Conservation (phyloP, 2,888 invertebrate species). For the Pocota personata region DNA sequence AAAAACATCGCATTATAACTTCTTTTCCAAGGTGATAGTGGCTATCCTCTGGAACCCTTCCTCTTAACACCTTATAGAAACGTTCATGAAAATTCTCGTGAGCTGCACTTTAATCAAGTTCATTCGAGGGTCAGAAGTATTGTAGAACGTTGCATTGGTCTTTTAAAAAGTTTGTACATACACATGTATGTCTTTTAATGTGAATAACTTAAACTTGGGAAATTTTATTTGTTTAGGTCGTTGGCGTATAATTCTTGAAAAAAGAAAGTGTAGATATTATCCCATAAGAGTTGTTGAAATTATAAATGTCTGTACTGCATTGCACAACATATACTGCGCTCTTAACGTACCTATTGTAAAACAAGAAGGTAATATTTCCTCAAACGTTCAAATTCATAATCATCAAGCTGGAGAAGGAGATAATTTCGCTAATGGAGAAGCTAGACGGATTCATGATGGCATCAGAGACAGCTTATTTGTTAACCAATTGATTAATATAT, state of each 20-base stretch:
- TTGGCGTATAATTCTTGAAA: constrained; percentile 9
- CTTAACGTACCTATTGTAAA: neutral
- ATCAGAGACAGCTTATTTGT: too few relatives aligned
- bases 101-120: neutral
- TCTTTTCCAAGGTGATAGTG: too few relatives aligned
- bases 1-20: too few relatives aligned
- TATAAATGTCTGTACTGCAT: too few relatives aligned
- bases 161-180: too few relatives aligned
- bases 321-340: too few relatives aligned
- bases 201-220: neutral
- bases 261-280: constrained; percentile 2
- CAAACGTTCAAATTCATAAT: neutral
- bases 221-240: neutral
- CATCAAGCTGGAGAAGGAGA: too few relatives aligned
- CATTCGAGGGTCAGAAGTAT: constrained; percentile 4
- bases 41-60: neutral
- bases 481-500: too few relatives aligned
- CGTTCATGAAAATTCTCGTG: neutral
- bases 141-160: constrained; percentile 6
- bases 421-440: too few relatives aligned
- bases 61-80: neutral
- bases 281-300: too few relatives aligned
- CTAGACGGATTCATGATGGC: too few relatives aligned
- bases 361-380: neutral
- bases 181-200: neutral